These are phyloP conservation scores for Asobara japonica DNA, from an alignment of 1,140 invertebrate species.

Conservation along the genomic window DNA sequence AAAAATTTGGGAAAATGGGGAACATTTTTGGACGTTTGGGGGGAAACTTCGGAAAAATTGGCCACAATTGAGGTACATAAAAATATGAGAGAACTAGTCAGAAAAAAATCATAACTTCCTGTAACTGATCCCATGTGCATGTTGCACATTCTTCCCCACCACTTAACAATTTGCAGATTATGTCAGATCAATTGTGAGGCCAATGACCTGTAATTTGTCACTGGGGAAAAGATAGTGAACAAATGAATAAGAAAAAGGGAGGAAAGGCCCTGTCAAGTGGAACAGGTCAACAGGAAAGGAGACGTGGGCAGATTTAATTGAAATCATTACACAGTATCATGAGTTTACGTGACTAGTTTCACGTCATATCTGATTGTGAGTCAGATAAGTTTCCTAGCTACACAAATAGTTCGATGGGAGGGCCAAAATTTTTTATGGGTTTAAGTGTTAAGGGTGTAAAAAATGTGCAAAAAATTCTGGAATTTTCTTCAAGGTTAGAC, in stretches of 20 bases:
- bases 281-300: constrained; percentile 4
- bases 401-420: background rate
- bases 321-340: background rate
- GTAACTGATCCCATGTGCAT: background rate
- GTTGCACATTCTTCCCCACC: constrained; percentile 5
- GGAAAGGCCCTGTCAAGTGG: background rate
- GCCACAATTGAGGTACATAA: too few relatives aligned
- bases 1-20: too few relatives aligned
- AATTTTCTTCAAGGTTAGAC: too few relatives aligned
- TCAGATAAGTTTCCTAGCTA: background rate
- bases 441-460: too few relatives aligned
- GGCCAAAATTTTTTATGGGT: too few relatives aligned
- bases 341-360: background rate
- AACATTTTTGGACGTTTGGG: too few relatives aligned
- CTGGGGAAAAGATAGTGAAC: background rate
- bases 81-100: too few relatives aligned
- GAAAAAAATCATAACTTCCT: background rate
- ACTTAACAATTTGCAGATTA: constrained; percentile 9
- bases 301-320: constrained; percentile 3
- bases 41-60: too few relatives aligned
- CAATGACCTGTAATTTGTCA: background rate
- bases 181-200: constrained; percentile 8
- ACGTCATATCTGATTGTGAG: background rate
- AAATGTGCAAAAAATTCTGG: too few relatives aligned
- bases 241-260: constrained; percentile 6